Evolutionary conservation across 2,113 vertebrate genomes (phyloP), one percentile per base, ranked within the genome.

Genomic region (Electrona antarctica): DNA sequence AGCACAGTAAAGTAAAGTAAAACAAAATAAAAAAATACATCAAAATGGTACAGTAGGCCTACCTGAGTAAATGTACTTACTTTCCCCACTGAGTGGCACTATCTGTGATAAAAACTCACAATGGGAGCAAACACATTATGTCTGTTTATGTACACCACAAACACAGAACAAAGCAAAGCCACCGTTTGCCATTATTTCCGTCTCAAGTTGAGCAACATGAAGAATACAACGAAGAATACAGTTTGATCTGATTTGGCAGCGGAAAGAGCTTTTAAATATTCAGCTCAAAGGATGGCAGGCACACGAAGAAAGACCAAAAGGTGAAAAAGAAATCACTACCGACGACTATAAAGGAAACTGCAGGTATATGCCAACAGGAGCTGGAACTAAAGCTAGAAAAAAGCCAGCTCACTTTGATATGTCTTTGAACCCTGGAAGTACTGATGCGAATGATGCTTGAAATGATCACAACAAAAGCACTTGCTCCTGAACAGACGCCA

Each of bases 181-280:
- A 64, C 29, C 6, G n/a, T 48, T 57, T 56, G 14, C 6, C 41
- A n/a, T 7, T 41, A 15, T n/a, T 7, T 14, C 8, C 11, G n/a
- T 59, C 12, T 75, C 45, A 67, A 21, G 2, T 56, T 45, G 48
- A 10, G n/a, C 28, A 21, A 60, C 73, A 63, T 41, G 33, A 41
- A 41, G 3, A 4, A 4, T 33, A 33, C 29, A 33, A 2, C 29
- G 29, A 33, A 33, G 29, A 33, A 41, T 4, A 41, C 3, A 41
- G 3, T 60, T 48, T 76, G 10, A 55, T 7, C 62, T 64, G 11
- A 48, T 67, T 64, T 68, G 56, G 63, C 52, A 79, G 65, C 6
- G 71, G 33, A 63, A 10, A 79, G 58, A 4, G 52, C 71, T 76
- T 69, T 64, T 14, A 64, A 60, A 51, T 21, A 48, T 80, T 63